Evolutionary conservation across 2,797 vertebrate species (phyloP).

Genomic region (Lepidocolaptes lacrymiger): DNA sequence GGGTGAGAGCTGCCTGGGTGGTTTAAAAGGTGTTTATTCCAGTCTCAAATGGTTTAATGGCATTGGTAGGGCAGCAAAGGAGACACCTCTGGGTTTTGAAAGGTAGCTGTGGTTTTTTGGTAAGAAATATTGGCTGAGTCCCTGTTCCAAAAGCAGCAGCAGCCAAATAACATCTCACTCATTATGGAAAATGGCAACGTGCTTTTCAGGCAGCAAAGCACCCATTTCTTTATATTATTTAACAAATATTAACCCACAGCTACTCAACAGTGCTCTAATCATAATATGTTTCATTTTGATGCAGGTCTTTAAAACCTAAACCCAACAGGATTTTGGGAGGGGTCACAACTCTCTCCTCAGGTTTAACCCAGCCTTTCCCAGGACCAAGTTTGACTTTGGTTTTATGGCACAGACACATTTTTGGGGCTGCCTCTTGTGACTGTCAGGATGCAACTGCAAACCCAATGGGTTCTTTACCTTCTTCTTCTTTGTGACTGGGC

Average conservation of each 20-base stretch:
- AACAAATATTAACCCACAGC: background rate
- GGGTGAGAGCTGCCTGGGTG: background rate
- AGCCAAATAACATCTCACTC: background rate
- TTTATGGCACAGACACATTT: background rate
- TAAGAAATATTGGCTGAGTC: background rate
- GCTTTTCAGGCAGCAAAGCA: background rate
- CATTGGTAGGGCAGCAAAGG: background rate
- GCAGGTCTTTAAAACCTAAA: background rate
- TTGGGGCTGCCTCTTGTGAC: background rate
- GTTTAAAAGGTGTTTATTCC: background rate
- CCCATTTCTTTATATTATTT: background rate
- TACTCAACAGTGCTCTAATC: background rate
- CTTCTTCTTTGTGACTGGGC: slow-evolving; percentile 74
- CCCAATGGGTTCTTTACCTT: slow-evolving; percentile 69
- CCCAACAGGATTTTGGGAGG: background rate
- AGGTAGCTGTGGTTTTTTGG: background rate
- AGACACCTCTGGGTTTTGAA: background rate
- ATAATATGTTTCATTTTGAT: background rate
- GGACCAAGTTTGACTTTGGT: background rate
- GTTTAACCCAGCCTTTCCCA: background rate
- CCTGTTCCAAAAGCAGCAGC: background rate
- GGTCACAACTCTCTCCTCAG: background rate
- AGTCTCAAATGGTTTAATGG: background rate
- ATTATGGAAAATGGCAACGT: background rate
- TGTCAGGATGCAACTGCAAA: background rate